A percentile compares a stretch with the other conserved stretches of the same genome.
phyloP scores from a whole-genome alignment of 2,888 invertebrate species.

The Acanthopleura granulata region DNA sequence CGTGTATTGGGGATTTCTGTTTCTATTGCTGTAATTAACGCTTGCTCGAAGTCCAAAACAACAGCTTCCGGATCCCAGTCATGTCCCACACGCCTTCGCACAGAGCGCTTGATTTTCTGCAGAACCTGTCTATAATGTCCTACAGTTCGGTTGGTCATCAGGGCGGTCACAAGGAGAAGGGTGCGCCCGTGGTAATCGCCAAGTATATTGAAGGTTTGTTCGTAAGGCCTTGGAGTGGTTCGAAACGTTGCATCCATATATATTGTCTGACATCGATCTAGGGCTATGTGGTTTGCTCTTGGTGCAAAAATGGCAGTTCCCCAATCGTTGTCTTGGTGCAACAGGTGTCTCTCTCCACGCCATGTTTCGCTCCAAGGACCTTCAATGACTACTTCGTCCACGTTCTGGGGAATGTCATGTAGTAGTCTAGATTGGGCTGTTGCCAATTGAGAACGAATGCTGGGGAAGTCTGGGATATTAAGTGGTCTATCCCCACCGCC shows the following conservation, averaged over 20 bases:
- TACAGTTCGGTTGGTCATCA: not conserved
- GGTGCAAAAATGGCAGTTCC: slow-evolving; percentile 13
- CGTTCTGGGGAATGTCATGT: not conserved
- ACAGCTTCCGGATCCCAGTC: slow-evolving; percentile 4
- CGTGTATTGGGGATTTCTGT: slow-evolving; percentile 13
- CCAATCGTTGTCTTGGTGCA: slow-evolving; percentile 22
- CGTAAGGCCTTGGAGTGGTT: slow-evolving; percentile 5
- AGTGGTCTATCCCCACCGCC: slow-evolving; percentile 19
- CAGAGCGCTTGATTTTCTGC: not conserved
- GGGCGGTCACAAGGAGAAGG: not conserved
- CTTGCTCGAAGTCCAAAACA: slow-evolving; percentile 17
- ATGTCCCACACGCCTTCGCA: not conserved
- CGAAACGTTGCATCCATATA: no score
- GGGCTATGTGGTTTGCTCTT: not conserved
- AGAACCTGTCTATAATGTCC: slow-evolving; percentile 19
- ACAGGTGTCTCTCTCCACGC: not conserved
- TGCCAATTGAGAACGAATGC: not conserved
- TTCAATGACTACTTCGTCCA: slow-evolving; percentile 3
- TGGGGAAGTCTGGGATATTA: not conserved
- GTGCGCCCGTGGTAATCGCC: slow-evolving; percentile 14
- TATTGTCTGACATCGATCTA: no score
- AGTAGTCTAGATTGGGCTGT: not conserved
- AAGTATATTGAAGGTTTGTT: slow-evolving; percentile 9
- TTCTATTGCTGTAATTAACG: slow-evolving; percentile 15
- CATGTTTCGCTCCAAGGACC: slow-evolving; percentile 9